Conservation (phyloP, 1,140 invertebrate genomes). For the Pinna nobilis region DNA sequence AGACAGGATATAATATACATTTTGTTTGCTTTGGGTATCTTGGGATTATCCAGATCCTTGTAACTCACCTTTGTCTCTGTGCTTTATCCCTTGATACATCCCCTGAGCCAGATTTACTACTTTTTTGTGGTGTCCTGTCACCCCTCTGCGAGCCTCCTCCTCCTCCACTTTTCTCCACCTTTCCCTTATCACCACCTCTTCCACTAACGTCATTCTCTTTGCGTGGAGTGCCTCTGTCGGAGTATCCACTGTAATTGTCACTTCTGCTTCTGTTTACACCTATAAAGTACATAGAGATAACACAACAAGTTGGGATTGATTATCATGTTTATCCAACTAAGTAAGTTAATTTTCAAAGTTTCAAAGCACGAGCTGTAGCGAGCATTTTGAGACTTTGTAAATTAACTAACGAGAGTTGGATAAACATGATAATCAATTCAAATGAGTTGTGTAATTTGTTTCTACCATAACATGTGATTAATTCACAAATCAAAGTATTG, state of each 20-base stretch:
- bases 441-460: no score
- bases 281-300: not conserved
- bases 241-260: constrained; percentile 13
- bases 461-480: no score
- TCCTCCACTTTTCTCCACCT: not conserved
- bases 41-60: not conserved
- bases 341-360: not conserved
- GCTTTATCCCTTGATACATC: constrained; percentile 1
- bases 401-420: not conserved
- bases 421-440: no score
- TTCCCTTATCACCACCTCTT: constrained; percentile 7
- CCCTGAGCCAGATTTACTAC: constrained; percentile 17
- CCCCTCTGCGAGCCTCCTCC: constrained; percentile 15
- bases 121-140: constrained; percentile 2
- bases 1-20: not conserved
- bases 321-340: no score
- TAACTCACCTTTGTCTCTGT: not conserved
- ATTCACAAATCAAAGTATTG: no score
- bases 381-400: not conserved
- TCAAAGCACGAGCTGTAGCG: not conserved
- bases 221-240: constrained; percentile 28
- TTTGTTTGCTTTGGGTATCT: not conserved
- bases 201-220: not conserved
- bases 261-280: constrained; percentile 7
- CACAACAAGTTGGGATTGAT: no score